Evolutionary conservation across 1,140 invertebrate genomes (phyloP), one percentile per base, ranked within the genome.

Genomic region (Caerostris extrusa): DNA sequence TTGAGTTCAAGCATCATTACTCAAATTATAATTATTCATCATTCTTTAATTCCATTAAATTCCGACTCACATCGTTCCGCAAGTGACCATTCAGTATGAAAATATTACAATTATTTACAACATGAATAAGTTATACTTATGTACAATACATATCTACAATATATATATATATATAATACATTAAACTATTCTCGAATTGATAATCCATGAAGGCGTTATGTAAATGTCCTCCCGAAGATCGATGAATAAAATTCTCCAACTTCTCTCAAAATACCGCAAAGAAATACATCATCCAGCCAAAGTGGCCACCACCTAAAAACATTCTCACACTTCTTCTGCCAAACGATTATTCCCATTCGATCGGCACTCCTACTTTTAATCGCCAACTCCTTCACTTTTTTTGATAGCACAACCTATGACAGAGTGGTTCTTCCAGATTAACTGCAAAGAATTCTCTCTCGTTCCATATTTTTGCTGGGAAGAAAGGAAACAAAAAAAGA

Each of bases 401-500:
- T 85, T 85, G 82, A 85, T 85, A 85, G n/a, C 53, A 55, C 14
- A 58, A 56, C 82, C 82, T 57, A 55, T 85, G 82, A 85, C 82
- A 85, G 57, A 85, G 82, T 85, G 56, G 53, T 19, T 19, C 57
- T 85, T 85, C 17, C 56, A 7, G 12, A 19, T n/a, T 57, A 57
- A 85, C 82, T 19, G 82, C 10, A 55, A 56, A 56, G 56, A 34
- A 34, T 34, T 67, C 17, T 5, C 7, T 8, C 61, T n/a, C 14
- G 14, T n/a, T 17, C n/a, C 5, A 3, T 67, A 17, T 17, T 67
- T 67, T 34, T 34, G 34, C 34, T 34, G 34, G 34, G 34, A 34
- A 34, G 34, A 34, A 34, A 34, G 2, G 34, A 34, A 34, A 34
- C 0, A 7, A 17, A n/a, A 67, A 7, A 67, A 67, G 12, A n/a